These are phyloP conservation scores for Marmota flaviventris DNA, from an alignment of 2,113 vertebrate genomes.

Conservation along the genomic window DNA sequence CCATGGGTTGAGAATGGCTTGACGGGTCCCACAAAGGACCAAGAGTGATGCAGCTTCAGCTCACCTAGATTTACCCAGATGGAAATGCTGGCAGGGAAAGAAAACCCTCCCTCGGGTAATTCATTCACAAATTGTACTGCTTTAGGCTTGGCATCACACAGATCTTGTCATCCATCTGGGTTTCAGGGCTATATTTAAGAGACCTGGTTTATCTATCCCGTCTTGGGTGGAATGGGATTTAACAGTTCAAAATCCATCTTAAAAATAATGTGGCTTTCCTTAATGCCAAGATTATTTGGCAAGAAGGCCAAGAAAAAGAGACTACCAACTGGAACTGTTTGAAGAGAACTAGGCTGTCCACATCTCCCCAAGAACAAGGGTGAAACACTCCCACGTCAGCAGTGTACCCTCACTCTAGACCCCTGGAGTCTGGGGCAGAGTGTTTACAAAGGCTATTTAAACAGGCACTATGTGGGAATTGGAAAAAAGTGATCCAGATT, in stretches of 20 bases:
- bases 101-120: neutral
- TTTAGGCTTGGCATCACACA: neutral
- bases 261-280: slow-evolving; percentile 73
- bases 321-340: slow-evolving; percentile 28
- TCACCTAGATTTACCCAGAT: slow-evolving; percentile 45
- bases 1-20: neutral
- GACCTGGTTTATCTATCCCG: slow-evolving; percentile 63
- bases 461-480: neutral
- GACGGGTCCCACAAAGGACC: neutral
- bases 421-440: neutral
- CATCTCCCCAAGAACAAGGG: neutral
- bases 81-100: slow-evolving; percentile 41
- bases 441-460: neutral
- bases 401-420: neutral
- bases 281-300: slow-evolving; percentile 71
- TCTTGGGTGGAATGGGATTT: slow-evolving; percentile 59
- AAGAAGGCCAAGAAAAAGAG: slow-evolving; percentile 70
- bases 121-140: slow-evolving; percentile 59
- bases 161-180: slow-evolving; percentile 64
- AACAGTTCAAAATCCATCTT: slow-evolving; percentile 66
- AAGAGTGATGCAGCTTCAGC: neutral
- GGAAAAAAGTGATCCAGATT: neutral
- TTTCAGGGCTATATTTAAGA: slow-evolving; percentile 56
- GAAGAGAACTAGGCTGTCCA: neutral
- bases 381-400: accelerated